Evolutionary conservation across 2,113 vertebrate species (phyloP).

Genomic region (Onychostruthus taczanowskii): DNA sequence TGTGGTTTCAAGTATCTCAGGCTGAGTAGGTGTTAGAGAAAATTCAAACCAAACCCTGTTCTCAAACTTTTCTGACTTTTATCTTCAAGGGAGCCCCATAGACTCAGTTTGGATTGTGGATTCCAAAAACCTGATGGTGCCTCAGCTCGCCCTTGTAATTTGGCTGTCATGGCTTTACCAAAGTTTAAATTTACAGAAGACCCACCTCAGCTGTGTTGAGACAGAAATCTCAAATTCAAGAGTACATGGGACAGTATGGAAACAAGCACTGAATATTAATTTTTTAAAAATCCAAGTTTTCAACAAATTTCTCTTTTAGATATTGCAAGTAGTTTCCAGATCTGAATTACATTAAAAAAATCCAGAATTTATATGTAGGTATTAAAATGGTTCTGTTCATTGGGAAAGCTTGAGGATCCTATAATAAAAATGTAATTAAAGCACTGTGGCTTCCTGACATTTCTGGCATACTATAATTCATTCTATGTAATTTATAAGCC

Average conservation of each 20-base stretch:
- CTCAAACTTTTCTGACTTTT: constrained; percentile 1
- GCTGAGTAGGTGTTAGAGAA: constrained; percentile 33
- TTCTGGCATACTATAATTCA: not conserved
- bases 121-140: not conserved
- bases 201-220: not conserved
- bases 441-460: not conserved
- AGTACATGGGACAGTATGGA: not conserved
- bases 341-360: not conserved
- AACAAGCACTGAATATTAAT: not conserved
- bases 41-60: not conserved
- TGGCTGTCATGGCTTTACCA: not conserved
- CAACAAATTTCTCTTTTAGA: not conserved
- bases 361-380: not conserved
- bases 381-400: not conserved
- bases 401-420: not conserved
- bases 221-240: not conserved
- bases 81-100: not conserved
- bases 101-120: not conserved
- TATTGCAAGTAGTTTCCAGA: not conserved
- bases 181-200: not conserved
- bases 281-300: not conserved
- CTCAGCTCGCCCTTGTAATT: not conserved
- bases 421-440: constrained; percentile 12
- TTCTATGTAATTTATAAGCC: not conserved
- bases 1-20: constrained; percentile 18